Conservation (phyloP, 2,113 vertebrate species). For the Cyanoramphus novaezelandiae region DNA sequence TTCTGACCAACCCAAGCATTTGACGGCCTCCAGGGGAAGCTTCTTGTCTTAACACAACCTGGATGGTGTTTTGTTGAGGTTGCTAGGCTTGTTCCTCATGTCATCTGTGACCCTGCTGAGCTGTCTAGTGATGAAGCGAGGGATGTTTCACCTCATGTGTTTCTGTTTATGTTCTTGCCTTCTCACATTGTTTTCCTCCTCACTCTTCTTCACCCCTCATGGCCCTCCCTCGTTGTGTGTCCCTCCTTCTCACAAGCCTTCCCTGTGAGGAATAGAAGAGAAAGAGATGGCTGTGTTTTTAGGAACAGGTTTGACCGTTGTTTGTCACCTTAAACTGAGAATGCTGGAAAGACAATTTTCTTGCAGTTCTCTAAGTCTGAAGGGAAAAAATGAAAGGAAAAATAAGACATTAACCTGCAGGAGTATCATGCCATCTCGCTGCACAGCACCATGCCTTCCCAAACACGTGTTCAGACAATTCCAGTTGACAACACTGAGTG, state of each 20-base stretch:
- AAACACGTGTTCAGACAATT: not conserved
- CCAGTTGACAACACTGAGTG: rapidly evolving
- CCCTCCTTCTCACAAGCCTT: not conserved
- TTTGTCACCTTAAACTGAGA: not conserved
- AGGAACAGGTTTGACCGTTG: not conserved
- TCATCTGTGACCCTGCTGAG: not conserved
- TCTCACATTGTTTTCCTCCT: not conserved
- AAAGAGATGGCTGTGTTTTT: not conserved
- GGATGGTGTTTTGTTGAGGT: not conserved
- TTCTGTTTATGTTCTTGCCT: conserved; percentile 8
- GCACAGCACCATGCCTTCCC: not conserved
- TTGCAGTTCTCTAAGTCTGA: not conserved
- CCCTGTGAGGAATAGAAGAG: not conserved
- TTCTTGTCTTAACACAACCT: not conserved
- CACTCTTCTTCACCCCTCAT: rapidly evolving
- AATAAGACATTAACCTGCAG: not conserved
- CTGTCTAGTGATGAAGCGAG: not conserved
- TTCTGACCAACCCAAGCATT: not conserved
- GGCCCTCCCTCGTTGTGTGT: not conserved
- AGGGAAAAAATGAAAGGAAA: not conserved
- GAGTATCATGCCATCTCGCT: not conserved
- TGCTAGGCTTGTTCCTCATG: not conserved
- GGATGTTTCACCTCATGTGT: not conserved
- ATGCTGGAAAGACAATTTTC: not conserved
- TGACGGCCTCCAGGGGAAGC: not conserved